Base-by-base conservation (phyloP, 2,888 invertebrate genomes). In the Diloba caeruleocephala region DNA sequence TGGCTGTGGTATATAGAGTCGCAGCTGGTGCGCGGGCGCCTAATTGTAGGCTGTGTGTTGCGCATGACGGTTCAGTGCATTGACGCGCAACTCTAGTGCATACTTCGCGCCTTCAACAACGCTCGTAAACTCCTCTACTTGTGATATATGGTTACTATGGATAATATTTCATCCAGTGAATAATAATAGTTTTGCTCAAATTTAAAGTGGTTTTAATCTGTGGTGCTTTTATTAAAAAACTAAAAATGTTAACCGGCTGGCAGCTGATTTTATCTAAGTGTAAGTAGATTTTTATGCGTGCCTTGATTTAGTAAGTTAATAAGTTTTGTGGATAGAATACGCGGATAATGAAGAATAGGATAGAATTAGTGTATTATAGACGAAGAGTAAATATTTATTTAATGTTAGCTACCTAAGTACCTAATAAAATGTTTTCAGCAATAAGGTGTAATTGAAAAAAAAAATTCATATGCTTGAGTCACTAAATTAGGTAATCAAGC, bases 241-340 rank as follows among this genome's bases (percentile, higher is more conserved):
- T 37, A 60, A 88, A 81, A 63, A 93, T 93, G 92, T 86, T 93
- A 81, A 82, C 80, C 56, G 92, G 92, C 23, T 92, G 92, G 92
- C 88, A 88, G 78, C 80, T 92, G 39, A 64, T 91, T 68, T 79
- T 92, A 49, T 93, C 92, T 1, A 92, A 91, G 73, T 58, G 92
- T 93, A 75, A 92, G 92, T 90, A 55, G 38, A 5, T 28, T 33
- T 8, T 32, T n/a, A n/a, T n/a, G n/a, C n/a, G n/a, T n/a, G n/a
- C n/a, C n/a, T n/a, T n/a, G n/a, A n/a, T n/a, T n/a, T n/a, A n/a
- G n/a, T n/a, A n/a, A n/a, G n/a, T n/a, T n/a, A n/a, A n/a, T n/a
- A n/a, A n/a, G n/a, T n/a, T n/a, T n/a, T n/a, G n/a, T n/a, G n/a
- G n/a, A n/a, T n/a, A n/a, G n/a, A n/a, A n/a, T n/a, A n/a, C n/a